These are phyloP conservation scores for Charaxes varanes DNA, from an alignment of 1,140 invertebrate species.

Conservation along the genomic window DNA sequence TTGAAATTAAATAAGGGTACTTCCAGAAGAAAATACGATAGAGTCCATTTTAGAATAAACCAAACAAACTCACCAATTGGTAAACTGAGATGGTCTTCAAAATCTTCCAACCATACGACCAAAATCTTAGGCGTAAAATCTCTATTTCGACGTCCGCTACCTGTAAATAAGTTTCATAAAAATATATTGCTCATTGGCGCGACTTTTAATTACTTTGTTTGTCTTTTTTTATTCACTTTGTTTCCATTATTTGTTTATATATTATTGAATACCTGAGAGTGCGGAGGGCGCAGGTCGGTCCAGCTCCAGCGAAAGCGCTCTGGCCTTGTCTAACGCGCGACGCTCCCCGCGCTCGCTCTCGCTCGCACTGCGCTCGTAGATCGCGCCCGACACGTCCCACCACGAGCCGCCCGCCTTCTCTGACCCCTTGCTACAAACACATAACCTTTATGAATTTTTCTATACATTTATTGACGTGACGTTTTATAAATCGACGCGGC, in stretches of 20 bases:
- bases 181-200: neutral
- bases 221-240: too few species aligned
- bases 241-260: too few species aligned
- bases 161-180: slow-evolving; percentile 21
- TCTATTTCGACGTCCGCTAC: slow-evolving; percentile 74
- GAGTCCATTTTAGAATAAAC: too few species aligned
- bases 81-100: slow-evolving; percentile 92
- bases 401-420: slow-evolving; percentile 41
- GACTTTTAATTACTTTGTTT: too few species aligned
- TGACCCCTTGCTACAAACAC: slow-evolving; percentile 15
- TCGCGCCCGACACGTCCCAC: slow-evolving; percentile 67
- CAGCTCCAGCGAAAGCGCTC: slow-evolving; percentile 82
- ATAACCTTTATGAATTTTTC: too few species aligned
- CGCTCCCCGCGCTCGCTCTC: slow-evolving; percentile 49
- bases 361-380: slow-evolving; percentile 77
- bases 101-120: slow-evolving; percentile 95
- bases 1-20: too few species aligned
- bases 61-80: slow-evolving; percentile 82
- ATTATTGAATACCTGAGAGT: slow-evolving; percentile 21
- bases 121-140: slow-evolving; percentile 89
- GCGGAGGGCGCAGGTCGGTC: slow-evolving; percentile 23
- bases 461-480: too few species aligned
- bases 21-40: too few species aligned
- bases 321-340: slow-evolving; percentile 62
- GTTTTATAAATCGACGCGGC: too few species aligned